phyloP scores from a whole-genome alignment of 2,113 vertebrate genomes.

The Pygoscelis adeliae region DNA sequence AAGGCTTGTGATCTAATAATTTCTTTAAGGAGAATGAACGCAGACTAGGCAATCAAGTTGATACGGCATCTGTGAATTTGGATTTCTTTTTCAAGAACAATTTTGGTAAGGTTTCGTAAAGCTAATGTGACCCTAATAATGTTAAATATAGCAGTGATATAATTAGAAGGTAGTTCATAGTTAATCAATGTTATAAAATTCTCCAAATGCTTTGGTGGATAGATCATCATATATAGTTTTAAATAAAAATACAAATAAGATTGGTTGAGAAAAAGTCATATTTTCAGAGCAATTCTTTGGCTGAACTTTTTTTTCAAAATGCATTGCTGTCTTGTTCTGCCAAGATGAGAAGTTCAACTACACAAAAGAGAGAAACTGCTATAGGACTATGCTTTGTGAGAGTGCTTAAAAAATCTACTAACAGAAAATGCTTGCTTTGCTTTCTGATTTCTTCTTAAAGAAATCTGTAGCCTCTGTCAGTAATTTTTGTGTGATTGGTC shows the following conservation, averaged over 20 bases:
- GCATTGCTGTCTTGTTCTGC: not conserved
- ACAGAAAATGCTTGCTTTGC: not conserved
- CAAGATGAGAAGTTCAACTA: not conserved
- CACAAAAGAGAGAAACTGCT: not conserved
- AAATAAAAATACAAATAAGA: not conserved
- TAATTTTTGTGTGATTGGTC: not conserved
- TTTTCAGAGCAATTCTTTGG: not conserved
- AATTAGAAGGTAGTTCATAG: not conserved
- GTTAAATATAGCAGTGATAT: not conserved
- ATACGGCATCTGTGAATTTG: not conserved
- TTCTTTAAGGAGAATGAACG: not conserved
- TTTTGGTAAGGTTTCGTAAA: not conserved
- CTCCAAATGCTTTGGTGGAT: not conserved
- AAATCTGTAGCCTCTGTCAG: not conserved
- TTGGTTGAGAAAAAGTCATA: not conserved
- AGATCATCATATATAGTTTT: not conserved
- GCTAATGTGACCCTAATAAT: not conserved
- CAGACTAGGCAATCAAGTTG: not conserved
- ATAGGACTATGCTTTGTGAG: not conserved
- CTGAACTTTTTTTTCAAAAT: not conserved
- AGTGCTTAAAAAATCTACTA: not conserved
- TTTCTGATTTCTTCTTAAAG: not conserved
- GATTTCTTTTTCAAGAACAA: not conserved
- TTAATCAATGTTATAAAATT: not conserved
- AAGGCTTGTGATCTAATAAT: not conserved